A percentile compares a stretch with the other conserved stretches of the same genome.
These are phyloP conservation scores for Orchesella flavescens DNA, from an alignment of 2,888 invertebrate genomes.

Conservation along the genomic window DNA sequence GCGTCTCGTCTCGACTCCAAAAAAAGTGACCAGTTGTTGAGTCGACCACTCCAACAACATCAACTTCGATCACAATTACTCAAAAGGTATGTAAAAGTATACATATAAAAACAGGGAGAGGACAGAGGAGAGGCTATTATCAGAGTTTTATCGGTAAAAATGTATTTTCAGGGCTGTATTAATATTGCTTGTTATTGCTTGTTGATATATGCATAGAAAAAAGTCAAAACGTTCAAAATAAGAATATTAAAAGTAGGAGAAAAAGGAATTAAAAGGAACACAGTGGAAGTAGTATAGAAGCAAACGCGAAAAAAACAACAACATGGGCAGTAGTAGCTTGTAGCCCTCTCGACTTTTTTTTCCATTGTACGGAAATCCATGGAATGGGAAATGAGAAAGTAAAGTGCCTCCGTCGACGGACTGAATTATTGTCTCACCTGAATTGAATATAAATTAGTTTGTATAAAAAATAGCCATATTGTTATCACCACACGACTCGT, in stretches of 20 bases:
- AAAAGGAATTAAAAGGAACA: conserved; percentile 43
- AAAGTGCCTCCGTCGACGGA: conserved; percentile 61
- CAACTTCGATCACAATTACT: conserved; percentile 23
- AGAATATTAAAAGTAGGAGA: conserved; percentile 13
- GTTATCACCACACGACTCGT: not conserved
- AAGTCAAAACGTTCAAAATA: conserved; percentile 36
- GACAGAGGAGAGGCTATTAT: conserved; percentile 50
- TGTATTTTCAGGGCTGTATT: conserved; percentile 1
- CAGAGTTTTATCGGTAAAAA: conserved; percentile 59
- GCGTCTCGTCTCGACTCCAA: conserved; percentile 1
- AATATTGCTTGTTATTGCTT: conserved; percentile 1
- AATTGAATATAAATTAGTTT: conserved; percentile 67
- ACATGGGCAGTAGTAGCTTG: conserved; percentile 15
- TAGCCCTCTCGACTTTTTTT: conserved; percentile 5
- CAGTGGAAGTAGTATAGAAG: conserved; percentile 5
- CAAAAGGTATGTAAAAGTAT: conserved; percentile 33
- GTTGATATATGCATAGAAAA: conserved; percentile 26
- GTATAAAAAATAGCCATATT: not conserved
- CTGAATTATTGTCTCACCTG: conserved; percentile 65
- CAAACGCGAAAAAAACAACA: conserved; percentile 25
- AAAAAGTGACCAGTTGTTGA: conserved; percentile 54
- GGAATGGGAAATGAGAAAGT: conserved; percentile 64
- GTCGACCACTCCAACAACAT: conserved; percentile 13
- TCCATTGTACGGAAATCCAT: conserved; percentile 57
- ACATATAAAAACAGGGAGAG: conserved; percentile 22